Evolutionary conservation across 2,888 invertebrate genomes (phyloP).

Genomic region (Eristalinus aeneus): DNA sequence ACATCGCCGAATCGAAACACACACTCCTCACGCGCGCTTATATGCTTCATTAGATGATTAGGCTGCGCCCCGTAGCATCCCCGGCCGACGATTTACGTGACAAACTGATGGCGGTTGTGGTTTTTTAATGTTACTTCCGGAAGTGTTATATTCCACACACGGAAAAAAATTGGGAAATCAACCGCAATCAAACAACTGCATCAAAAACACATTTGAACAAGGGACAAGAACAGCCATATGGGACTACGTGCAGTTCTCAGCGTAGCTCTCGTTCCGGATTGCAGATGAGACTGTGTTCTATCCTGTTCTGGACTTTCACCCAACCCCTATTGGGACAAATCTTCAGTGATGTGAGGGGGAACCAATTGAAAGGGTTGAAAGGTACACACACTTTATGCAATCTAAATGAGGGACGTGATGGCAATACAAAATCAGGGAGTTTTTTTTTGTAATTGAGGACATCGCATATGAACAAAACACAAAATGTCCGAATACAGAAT

Average conservation of each 20-base stretch:
- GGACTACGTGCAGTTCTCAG: neutral
- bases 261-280: neutral
- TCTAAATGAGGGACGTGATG: neutral
- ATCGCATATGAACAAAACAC: neutral
- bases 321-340: neutral
- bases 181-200: neutral
- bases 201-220: neutral
- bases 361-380: constrained; percentile 12
- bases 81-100: neutral
- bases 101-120: neutral
- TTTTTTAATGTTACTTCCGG: neutral
- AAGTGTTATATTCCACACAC: neutral
- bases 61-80: neutral
- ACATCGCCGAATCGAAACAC: too few relatives aligned
- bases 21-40: neutral
- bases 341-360: neutral
- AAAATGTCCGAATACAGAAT: neutral
- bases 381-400: neutral
- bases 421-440: neutral
- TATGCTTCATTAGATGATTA: neutral
- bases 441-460: neutral
- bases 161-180: neutral
- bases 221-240: neutral
- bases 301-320: neutral
- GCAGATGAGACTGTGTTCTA: neutral